Evolutionary conservation across 2,888 invertebrate genomes (phyloP).

Genomic region (Cephonodes hylas): DNA sequence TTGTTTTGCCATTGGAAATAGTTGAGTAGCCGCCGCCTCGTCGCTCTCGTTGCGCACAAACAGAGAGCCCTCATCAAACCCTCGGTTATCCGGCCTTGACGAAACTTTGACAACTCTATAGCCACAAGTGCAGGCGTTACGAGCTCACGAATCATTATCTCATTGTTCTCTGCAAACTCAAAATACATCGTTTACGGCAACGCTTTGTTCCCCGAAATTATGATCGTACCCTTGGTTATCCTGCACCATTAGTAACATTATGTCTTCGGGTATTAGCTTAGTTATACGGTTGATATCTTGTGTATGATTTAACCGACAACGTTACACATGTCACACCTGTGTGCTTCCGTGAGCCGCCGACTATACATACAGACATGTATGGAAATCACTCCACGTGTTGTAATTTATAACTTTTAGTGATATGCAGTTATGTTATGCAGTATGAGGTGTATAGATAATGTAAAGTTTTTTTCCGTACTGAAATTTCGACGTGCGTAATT

Average conservation of each 20-base stretch:
- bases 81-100: conserved; percentile 41
- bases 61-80: conserved; percentile 50
- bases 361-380: neutral
- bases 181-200: conserved; percentile 58
- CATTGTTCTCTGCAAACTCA: conserved; percentile 64
- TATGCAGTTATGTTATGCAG: no score
- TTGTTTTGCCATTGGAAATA: conserved; percentile 23
- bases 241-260: conserved; percentile 66
- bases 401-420: no score
- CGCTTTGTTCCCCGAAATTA: conserved; percentile 70
- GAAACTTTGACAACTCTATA: conserved; percentile 59
- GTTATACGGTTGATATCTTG: conserved; percentile 41
- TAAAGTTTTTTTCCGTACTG: no score
- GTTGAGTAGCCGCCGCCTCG: conserved; percentile 16
- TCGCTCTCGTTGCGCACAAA: conserved; percentile 21
- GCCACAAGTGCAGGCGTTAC: conserved; percentile 57
- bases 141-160: conserved; percentile 70
- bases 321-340: conserved; percentile 8
- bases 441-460: no score
- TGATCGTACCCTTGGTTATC: conserved; percentile 68
- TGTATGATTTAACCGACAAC: conserved; percentile 37
- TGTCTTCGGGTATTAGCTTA: conserved; percentile 57
- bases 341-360: neutral
- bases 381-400: neutral
- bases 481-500: no score